These are phyloP conservation scores for Prionace glauca DNA, from an alignment of 2,797 vertebrate species.

Conservation along the genomic window DNA sequence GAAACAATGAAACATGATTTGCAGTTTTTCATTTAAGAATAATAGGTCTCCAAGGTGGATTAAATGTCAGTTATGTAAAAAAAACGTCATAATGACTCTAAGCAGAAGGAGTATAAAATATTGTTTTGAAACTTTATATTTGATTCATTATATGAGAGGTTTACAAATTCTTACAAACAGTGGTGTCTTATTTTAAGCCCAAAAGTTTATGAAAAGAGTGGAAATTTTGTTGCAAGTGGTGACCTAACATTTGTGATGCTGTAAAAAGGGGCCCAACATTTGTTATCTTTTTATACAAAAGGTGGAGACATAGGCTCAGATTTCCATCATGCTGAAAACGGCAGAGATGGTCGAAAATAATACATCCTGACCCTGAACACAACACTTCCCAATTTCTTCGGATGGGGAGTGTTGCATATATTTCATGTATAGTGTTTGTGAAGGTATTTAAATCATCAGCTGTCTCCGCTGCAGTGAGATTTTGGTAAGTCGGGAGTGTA, in stretches of 20 bases:
- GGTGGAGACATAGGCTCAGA: background rate
- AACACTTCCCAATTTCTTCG: too few relatives aligned
- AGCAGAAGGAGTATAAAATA: slow-evolving; percentile 39
- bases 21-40: background rate
- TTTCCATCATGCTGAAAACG: too few relatives aligned
- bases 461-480: too few relatives aligned
- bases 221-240: background rate
- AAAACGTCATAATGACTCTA: background rate
- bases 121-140: slow-evolving; percentile 21
- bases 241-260: background rate
- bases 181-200: slow-evolving; percentile 38
- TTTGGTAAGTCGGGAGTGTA: too few relatives aligned
- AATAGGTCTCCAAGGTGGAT: slow-evolving; percentile 16
- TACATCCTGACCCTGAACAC: too few relatives aligned
- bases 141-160: slow-evolving; percentile 33
- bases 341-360: too few relatives aligned
- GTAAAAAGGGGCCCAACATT: background rate
- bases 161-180: slow-evolving; percentile 39
- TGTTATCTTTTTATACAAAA: background rate
- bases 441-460: too few relatives aligned
- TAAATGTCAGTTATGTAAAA: slow-evolving; percentile 37
- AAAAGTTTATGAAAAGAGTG: background rate
- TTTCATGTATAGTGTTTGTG: too few relatives aligned
- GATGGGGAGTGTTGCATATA: too few relatives aligned
- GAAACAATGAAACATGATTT: slow-evolving; percentile 39